Evolutionary conservation across 1,140 invertebrate genomes (phyloP).

Genomic region (Muscidifurax raptorellus): DNA sequence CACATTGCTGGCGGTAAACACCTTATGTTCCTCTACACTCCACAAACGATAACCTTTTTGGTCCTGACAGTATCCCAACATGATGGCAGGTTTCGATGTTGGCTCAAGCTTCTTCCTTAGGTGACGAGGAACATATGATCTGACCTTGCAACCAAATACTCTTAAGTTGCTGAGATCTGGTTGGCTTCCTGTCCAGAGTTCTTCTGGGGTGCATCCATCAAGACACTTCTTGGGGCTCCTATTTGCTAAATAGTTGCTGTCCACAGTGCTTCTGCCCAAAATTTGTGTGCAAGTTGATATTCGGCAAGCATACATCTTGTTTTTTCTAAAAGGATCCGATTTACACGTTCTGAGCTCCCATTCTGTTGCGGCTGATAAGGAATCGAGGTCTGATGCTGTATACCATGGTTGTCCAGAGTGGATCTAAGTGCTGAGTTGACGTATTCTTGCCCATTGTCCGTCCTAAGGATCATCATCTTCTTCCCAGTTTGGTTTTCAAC

Average conservation of each 20-base stretch:
- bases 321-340: conserved; percentile 66
- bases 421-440: conserved; percentile 57
- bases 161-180: conserved; percentile 63
- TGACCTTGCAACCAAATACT: conserved; percentile 66
- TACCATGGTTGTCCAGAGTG: conserved; percentile 61
- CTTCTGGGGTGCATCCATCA: conserved; percentile 58
- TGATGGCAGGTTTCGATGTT: neutral
- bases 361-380: conserved; percentile 61
- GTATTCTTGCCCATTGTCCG: conserved; percentile 68
- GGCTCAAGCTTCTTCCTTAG: neutral
- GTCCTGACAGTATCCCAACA: conserved; percentile 10
- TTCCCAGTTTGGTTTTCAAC: too few species aligned
- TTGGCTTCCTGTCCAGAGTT: conserved; percentile 60
- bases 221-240: conserved; percentile 43
- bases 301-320: conserved; percentile 60
- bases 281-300: conserved; percentile 56
- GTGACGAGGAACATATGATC: conserved; percentile 34
- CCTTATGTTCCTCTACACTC: neutral
- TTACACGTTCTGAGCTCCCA: conserved; percentile 65
- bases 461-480: conserved; percentile 27
- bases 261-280: conserved; percentile 67
- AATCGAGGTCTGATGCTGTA: conserved; percentile 64
- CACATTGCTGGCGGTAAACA: conserved; percentile 7
- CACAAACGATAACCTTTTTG: conserved; percentile 14
- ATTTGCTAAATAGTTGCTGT: conserved; percentile 56